Evolutionary conservation across 2,888 invertebrate genomes (phyloP).

Genomic region (Bimastos eiseni): DNA sequence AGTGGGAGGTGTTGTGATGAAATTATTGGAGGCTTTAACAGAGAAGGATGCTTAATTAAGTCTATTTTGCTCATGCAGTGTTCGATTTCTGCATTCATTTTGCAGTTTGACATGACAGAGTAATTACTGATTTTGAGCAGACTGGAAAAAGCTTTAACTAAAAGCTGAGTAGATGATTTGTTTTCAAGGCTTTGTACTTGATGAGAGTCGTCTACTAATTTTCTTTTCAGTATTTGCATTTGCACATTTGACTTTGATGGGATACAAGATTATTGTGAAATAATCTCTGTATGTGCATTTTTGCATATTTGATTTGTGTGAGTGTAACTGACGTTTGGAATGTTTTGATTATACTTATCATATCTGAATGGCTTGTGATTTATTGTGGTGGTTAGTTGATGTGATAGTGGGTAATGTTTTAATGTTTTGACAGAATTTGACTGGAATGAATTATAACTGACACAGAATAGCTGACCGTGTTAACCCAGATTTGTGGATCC

Average conservation of each 20-base stretch:
- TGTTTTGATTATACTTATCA: neutral
- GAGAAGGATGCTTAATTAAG: too few relatives aligned
- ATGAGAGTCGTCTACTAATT: neutral
- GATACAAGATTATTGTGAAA: neutral
- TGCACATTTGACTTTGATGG: neutral
- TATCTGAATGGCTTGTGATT: neutral
- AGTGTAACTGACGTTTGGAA: neutral
- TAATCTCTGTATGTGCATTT: neutral
- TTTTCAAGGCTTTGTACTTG: neutral
- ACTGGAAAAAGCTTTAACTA: neutral
- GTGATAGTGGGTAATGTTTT: neutral
- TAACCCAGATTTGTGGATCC: neutral
- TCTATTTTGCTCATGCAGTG: neutral
- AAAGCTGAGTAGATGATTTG: neutral
- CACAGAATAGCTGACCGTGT: neutral
- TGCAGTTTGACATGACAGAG: neutral
- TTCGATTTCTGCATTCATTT: neutral
- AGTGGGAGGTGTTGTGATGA: too few relatives aligned
- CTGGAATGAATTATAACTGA: too few relatives aligned
- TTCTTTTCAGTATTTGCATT: conserved; percentile 4
- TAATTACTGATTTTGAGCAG: neutral
- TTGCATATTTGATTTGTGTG: neutral
- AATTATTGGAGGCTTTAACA: too few relatives aligned
- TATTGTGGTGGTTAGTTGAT: neutral
- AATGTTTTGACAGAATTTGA: too few relatives aligned